A percentile compares a stretch with the other conserved stretches of the same genome.
phyloP scores from a whole-genome alignment of 2,113 vertebrate species.

The Passerina amoena region DNA sequence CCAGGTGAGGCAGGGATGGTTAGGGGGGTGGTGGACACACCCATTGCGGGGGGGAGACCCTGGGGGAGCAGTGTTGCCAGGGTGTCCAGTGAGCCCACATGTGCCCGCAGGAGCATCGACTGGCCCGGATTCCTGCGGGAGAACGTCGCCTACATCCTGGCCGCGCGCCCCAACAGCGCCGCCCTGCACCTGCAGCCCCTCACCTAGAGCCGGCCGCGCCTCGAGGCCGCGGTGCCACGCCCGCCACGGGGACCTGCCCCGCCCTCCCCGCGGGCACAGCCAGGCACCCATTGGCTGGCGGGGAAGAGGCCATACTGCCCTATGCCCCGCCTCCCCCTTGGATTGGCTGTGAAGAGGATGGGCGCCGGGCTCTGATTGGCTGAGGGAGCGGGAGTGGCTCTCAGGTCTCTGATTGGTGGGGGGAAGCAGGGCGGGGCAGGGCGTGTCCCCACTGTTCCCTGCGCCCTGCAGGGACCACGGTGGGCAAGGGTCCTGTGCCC shows the following conservation, averaged over 20 bases:
- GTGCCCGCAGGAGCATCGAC: conserved; percentile 75
- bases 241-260: not conserved
- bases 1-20: conserved; percentile 73
- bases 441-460: not conserved
- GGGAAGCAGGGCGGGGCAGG: not conserved
- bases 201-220: conserved; percentile 60
- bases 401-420: not conserved
- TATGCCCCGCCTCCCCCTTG: not conserved
- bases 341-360: not conserved
- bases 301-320: fast-evolving
- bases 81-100: fast-evolving
- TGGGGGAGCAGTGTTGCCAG: fast-evolving
- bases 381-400: fast-evolving
- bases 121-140: conserved; percentile 88
- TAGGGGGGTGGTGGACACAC: fast-evolving
- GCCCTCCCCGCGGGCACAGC: not conserved
- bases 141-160: conserved; percentile 88
- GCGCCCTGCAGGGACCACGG: fast-evolving
- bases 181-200: conserved; percentile 89
- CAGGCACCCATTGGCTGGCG: not conserved
- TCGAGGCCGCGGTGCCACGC: not conserved
- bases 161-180: conserved; percentile 90
- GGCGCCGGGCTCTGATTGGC: not conserved
- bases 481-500: fast-evolving
- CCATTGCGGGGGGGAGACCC: fast-evolving